Conservation (phyloP, 2,113 vertebrate species). For the Nesogale talazaci region DNA sequence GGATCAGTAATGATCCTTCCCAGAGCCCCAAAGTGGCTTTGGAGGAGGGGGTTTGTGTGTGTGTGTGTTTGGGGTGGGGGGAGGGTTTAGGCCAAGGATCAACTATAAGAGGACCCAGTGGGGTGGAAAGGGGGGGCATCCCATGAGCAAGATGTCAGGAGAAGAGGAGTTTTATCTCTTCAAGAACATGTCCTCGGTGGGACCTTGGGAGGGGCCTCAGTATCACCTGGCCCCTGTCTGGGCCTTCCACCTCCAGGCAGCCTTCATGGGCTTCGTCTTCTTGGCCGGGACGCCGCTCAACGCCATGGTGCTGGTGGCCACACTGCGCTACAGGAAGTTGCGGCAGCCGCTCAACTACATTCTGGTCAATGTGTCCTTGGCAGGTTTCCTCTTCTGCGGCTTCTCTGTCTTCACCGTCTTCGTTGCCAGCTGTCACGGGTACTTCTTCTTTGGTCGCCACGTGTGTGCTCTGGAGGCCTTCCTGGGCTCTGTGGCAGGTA, state of each 20-base stretch:
- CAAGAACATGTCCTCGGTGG: slow-evolving; percentile 86
- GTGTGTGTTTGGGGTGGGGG: neutral
- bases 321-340: slow-evolving; percentile 89
- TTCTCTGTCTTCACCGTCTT: slow-evolving; percentile 90
- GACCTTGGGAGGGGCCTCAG: slow-evolving; percentile 91
- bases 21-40: slow-evolving; percentile 74
- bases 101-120: slow-evolving; percentile 73
- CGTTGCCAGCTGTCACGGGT: slow-evolving; percentile 85
- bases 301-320: slow-evolving; percentile 87
- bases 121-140: neutral
- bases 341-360: slow-evolving; percentile 91
- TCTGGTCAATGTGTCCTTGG: slow-evolving; percentile 89
- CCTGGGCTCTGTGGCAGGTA: slow-evolving; percentile 77
- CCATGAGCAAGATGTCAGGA: slow-evolving; percentile 79
- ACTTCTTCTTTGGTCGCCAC: slow-evolving; percentile 87
- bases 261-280: slow-evolving; percentile 91
- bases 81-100: neutral
- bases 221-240: slow-evolving; percentile 89
- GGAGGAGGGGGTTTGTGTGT: neutral
- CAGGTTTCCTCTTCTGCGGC: slow-evolving; percentile 86
- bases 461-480: slow-evolving; percentile 87
- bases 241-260: slow-evolving; percentile 89
- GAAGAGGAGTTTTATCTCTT: slow-evolving; percentile 90
- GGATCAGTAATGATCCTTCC: slow-evolving; percentile 66
- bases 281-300: slow-evolving; percentile 87